Base-by-base conservation (phyloP, 2,113 vertebrate species). In the Chauna torquata region DNA sequence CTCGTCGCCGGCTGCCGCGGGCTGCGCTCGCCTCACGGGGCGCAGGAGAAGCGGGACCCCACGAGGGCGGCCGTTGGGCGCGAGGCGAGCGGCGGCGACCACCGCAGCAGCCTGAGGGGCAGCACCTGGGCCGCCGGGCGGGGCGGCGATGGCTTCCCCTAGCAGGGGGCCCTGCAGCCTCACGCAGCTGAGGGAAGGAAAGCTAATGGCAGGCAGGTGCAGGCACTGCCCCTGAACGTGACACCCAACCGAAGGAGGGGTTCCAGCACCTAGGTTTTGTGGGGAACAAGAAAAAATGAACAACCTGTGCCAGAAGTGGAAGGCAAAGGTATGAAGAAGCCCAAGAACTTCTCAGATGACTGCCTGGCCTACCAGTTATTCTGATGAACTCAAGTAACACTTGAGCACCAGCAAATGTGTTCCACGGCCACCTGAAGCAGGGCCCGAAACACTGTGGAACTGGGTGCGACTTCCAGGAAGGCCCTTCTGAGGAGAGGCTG, bases 351-450 rank as follows among this genome's bases (percentile, higher is more conserved):
- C 13, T 13, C 8, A 27, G 42, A 50, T 5, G 27, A 5, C 8
- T 4, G 57, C 59, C 32, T 13, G 50, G 50, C 45, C 8, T 47
- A 6, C 25, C 68, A 2, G 44, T 11, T 3, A 12, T 47, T 18
- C 34, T 9, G 44, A 14, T 12, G 22, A 24, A 13, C n/a, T 14
- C 38, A 0, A 8, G n/a, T 6, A n/a, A 16, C 17, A 7, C 7
- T 3, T 3, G 58, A 50, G 64, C n/a, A 17, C 34, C 50, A 3
- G 50, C 27, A 25, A 32, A 3, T 0, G 19, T 8, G 1, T 22
- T 6, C 3, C 1, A 3, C 12, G 12, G 28, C 47, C 15, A 30
- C 16, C 10, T 18, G 24, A n/a, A 11, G 62, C 77, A 7, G 49
- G 49, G 28, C 40, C 79, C 28, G 52, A 80, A 28, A 10, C n/a